Conservation (phyloP, 2,797 vertebrate species). For the Pagetopsis macropterus region DNA sequence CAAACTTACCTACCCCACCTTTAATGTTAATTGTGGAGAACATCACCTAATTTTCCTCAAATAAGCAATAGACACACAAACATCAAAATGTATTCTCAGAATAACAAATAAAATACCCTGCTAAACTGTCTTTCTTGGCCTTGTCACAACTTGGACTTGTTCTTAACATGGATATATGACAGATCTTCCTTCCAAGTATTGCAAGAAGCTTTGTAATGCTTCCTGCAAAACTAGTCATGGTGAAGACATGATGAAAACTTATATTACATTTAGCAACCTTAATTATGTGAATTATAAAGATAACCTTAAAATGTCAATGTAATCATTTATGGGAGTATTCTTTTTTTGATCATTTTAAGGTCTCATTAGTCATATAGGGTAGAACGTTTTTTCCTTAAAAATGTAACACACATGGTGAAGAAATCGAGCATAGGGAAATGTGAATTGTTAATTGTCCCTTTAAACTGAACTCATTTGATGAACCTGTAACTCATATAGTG, state of each 20-base stretch:
- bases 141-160: neutral
- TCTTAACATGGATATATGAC: neutral
- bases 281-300: slow-evolving; percentile 21
- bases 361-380: slow-evolving; percentile 42
- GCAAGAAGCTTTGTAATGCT: neutral
- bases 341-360: slow-evolving; percentile 20
- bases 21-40: neutral
- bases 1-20: too few species aligned
- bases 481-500: slow-evolving; percentile 45
- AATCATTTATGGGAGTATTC: slow-evolving; percentile 8
- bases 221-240: slow-evolving; percentile 18
- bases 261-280: neutral
- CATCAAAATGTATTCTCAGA: neutral
- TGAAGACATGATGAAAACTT: too few species aligned
- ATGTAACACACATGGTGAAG: neutral
- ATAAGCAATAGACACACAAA: neutral
- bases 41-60: too few species aligned
- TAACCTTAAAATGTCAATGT: slow-evolving; percentile 38
- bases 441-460: slow-evolving; percentile 57
- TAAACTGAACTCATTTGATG: slow-evolving; percentile 40
- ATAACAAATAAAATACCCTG: neutral
- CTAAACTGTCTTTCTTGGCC: neutral
- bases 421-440: slow-evolving; percentile 39
- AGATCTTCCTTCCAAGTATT: slow-evolving; percentile 5
- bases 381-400: slow-evolving; percentile 10